A percentile compares a stretch with the other conserved stretches of the same genome.
phyloP scores from a whole-genome alignment of 2,888 invertebrate genomes.

The Ophion costatus region DNA sequence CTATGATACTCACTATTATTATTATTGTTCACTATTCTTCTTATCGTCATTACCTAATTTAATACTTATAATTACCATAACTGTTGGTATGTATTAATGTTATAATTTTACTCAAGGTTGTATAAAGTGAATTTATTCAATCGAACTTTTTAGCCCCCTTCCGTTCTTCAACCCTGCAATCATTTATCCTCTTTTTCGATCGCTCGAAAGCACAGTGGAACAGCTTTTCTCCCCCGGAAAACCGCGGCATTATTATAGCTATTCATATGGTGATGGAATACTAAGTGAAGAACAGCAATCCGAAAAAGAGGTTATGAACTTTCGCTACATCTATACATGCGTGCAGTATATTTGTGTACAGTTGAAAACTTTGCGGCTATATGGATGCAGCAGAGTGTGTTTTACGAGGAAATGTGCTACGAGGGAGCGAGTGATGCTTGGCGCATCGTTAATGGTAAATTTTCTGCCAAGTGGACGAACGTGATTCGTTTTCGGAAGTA shows the following conservation, averaged over 20 bases:
- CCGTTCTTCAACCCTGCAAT: background rate
- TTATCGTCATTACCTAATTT: too few species aligned
- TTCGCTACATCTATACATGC: background rate
- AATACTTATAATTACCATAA: too few species aligned
- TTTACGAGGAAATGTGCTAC: slow-evolving; percentile 33
- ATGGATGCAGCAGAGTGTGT: background rate
- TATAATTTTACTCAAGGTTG: background rate
- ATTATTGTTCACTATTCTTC: too few species aligned
- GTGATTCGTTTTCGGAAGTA: slow-evolving; percentile 60
- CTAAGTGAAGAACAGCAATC: slow-evolving; percentile 32
- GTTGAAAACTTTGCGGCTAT: background rate
- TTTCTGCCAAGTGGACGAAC: slow-evolving; percentile 65
- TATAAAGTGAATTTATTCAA: background rate
- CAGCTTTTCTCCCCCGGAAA: slow-evolving; percentile 19
- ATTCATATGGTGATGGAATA: slow-evolving; percentile 41
- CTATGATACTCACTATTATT: too few species aligned
- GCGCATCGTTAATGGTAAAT: slow-evolving; percentile 61
- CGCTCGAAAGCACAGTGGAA: slow-evolving; percentile 14
- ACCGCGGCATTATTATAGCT: slow-evolving; percentile 44
- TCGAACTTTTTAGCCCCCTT: background rate
- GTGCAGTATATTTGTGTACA: background rate
- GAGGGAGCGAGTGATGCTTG: slow-evolving; percentile 53
- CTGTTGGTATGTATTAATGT: too few species aligned
- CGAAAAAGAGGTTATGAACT: slow-evolving; percentile 4
- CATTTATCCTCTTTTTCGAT: slow-evolving; percentile 48